Conservation (phyloP, 2,113 vertebrate species). For the Chloebia gouldiae region DNA sequence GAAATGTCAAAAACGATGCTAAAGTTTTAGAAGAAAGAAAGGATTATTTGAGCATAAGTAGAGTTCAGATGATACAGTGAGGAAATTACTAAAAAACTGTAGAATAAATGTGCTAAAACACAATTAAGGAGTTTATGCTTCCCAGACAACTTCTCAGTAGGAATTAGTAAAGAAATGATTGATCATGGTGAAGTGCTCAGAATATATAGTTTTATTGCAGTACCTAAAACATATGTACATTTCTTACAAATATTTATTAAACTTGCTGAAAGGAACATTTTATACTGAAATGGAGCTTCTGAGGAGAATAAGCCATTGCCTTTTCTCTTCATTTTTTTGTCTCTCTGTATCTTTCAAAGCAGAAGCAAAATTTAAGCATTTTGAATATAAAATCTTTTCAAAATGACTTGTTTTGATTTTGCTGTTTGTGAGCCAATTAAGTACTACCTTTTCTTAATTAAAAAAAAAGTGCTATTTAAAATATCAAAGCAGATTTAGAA, state of each 20-base stretch:
- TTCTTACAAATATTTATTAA: background rate
- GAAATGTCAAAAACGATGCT: background rate
- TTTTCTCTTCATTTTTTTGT: background rate
- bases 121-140: background rate
- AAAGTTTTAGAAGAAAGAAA: background rate
- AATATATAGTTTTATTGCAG: background rate
- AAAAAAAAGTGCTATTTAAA: accelerated
- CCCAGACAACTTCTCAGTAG: background rate
- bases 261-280: background rate
- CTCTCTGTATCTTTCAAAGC: background rate
- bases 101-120: background rate
- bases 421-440: background rate
- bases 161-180: background rate
- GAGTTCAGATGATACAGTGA: background rate
- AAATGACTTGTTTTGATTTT: background rate
- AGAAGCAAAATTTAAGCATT: background rate
- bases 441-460: background rate
- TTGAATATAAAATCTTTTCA: background rate
- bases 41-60: background rate
- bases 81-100: background rate
- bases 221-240: background rate
- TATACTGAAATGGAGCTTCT: background rate
- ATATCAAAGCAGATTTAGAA: background rate
- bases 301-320: background rate
- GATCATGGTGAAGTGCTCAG: background rate